These are phyloP conservation scores for Acestrorhynchus altus DNA, from an alignment of 2,797 vertebrate species.

Conservation along the genomic window DNA sequence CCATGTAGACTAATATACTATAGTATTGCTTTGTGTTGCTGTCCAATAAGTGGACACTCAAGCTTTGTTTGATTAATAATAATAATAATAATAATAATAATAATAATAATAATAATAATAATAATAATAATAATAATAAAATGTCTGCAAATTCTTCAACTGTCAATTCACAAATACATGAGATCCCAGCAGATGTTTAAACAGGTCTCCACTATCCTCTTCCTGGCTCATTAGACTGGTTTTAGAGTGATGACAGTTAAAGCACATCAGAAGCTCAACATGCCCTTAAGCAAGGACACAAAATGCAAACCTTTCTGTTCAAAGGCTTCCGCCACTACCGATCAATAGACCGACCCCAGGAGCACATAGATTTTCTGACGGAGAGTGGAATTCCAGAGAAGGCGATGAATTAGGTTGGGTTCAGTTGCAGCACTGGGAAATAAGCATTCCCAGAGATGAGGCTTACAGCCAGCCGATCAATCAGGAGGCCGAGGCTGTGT, in stretches of 20 bases:
- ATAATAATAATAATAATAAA: too few species aligned
- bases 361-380: constrained; percentile 2
- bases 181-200: neutral
- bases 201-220: neutral
- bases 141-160: neutral
- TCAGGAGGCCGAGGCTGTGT: neutral
- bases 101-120: too few species aligned
- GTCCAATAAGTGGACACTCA: too few species aligned
- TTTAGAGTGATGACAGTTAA: constrained; percentile 19
- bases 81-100: too few species aligned
- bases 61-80: too few species aligned
- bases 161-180: neutral
- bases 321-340: constrained; percentile 13
- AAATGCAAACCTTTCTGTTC: constrained; percentile 33
- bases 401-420: constrained; percentile 4
- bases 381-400: constrained; percentile 18
- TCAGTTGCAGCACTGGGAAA: constrained; percentile 6
- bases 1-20: too few species aligned
- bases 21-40: too few species aligned
- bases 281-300: constrained; percentile 20
- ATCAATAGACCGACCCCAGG: constrained; percentile 31
- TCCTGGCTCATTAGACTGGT: constrained; percentile 1
- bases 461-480: constrained; percentile 1
- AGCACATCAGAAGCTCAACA: neutral
- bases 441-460: constrained; percentile 23